Base-by-base conservation (phyloP, 2,797 vertebrate genomes). In the Aldrovandia affinis region DNA sequence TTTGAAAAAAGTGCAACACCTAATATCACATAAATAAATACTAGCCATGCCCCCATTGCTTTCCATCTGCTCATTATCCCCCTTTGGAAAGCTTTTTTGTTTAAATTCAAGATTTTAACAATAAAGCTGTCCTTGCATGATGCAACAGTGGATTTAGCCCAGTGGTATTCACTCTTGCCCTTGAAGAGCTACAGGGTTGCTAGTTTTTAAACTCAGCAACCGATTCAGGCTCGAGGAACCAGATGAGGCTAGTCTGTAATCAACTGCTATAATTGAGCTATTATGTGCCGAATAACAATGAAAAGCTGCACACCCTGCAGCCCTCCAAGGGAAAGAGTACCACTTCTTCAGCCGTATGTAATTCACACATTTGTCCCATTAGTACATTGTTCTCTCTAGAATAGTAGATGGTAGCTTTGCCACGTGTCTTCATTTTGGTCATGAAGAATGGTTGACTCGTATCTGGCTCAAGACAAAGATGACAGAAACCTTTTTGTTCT, bases 401-500 rank as follows among this genome's bases (percentile, higher is more conserved):
- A 36, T 18, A 36, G 65, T 36, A 36, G 30, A 18, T 36, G 15
- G 50, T 12, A 52, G 50, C 12, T 70, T 18, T 28, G 3, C 30
- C 14, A 15, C 15, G 28, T 33, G 10, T 70, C 65, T 70, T 14
- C 28, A 33, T 70, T 70, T 33, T 70, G 65, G 15, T 30, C 30
- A 70, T 15, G n/a, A 63, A 63, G 25, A 63, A 63, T 63, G 9
- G 7, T 12, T 63, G n/a, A 18, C 30, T 63, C 25, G 4, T 61
- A 70, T 70, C 65, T 70, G 61, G 61, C 61, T 70, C 30, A 36
- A 70, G 33, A 70, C 28, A 36, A 70, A 70, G 57, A n/a, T 52
- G 50, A 52, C n/a, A 63, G 59, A n/a, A 28, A 28, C 59, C n/a
- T 20, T 33, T 18, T 12, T 63, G 28, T 70, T 33, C 28, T 70